phyloP scores from a whole-genome alignment of 2,888 invertebrate genomes.

The Arctia plantaginis region DNA sequence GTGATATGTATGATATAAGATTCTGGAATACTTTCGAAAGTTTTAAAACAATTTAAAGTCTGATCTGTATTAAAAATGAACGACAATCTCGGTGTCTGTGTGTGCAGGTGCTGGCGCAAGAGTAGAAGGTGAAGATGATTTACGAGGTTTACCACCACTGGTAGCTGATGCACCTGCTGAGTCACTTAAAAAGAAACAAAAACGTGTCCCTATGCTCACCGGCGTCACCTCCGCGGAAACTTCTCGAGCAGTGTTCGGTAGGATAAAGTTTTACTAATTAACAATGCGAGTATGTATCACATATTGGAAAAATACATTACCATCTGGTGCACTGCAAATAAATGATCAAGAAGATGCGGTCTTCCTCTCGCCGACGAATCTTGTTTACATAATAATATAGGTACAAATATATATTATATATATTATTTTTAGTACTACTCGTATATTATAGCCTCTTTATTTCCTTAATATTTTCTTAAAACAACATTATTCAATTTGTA shows the following conservation, averaged over 20 bases:
- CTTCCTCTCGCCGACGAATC: too few species aligned
- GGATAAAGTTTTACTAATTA: constrained; percentile 1
- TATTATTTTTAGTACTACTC: too few species aligned
- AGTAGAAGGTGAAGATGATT: constrained; percentile 89
- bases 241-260: constrained; percentile 87
- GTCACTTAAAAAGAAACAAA: constrained; percentile 84
- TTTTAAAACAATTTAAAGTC: background rate
- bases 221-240: constrained; percentile 92
- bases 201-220: constrained; percentile 89
- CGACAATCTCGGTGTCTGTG: background rate
- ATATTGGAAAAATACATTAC: too few species aligned
- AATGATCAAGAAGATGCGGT: too few species aligned
- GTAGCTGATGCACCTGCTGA: constrained; percentile 88
- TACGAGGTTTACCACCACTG: constrained; percentile 89
- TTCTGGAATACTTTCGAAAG: background rate
- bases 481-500: too few species aligned
- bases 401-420: too few species aligned
- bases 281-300: background rate
- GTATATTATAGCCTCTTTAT: too few species aligned
- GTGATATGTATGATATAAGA: background rate
- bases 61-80: background rate
- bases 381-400: too few species aligned
- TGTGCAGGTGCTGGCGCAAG: constrained; percentile 88
- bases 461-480: too few species aligned
- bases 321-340: too few species aligned